Percentiles rank a stretch among this genome's conserved stretches.
These are phyloP conservation scores for Sialia sialis DNA, from an alignment of 2,113 vertebrate genomes.

Conservation along the genomic window DNA sequence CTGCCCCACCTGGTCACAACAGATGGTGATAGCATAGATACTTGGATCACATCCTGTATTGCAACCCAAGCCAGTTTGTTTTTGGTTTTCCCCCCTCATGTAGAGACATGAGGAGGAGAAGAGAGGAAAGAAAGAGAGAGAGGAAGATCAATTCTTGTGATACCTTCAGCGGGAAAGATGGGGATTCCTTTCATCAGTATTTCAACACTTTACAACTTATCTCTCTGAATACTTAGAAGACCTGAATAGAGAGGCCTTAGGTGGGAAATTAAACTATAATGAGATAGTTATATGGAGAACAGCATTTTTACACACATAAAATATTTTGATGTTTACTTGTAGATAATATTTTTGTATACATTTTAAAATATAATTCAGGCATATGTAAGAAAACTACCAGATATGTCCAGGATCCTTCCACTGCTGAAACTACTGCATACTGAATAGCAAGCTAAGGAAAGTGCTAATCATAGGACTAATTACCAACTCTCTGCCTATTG, in stretches of 20 bases:
- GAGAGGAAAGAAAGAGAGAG: neutral
- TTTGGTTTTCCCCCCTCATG: rapidly evolving
- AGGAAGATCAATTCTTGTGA: neutral
- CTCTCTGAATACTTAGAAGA: neutral
- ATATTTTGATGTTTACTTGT: neutral
- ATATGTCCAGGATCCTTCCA: neutral
- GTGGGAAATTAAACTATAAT: neutral
- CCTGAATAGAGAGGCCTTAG: neutral
- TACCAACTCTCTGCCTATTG: neutral
- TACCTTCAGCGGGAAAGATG: neutral
- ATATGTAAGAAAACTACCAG: neutral
- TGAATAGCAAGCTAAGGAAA: neutral
- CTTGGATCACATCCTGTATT: no score
- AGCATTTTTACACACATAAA: neutral
- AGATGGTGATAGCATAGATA: no score
- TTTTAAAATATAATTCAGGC: neutral
- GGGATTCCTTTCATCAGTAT: neutral
- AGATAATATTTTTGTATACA: neutral
- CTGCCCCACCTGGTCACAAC: no score
- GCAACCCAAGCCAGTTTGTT: no score
- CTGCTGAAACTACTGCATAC: neutral
- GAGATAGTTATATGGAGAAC: neutral
- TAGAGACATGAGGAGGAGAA: rapidly evolving
- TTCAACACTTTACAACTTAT: neutral
- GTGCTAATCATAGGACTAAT: neutral